phyloP scores from a whole-genome alignment of 2,888 invertebrate species.

The Petrolisthes cinctipes region DNA sequence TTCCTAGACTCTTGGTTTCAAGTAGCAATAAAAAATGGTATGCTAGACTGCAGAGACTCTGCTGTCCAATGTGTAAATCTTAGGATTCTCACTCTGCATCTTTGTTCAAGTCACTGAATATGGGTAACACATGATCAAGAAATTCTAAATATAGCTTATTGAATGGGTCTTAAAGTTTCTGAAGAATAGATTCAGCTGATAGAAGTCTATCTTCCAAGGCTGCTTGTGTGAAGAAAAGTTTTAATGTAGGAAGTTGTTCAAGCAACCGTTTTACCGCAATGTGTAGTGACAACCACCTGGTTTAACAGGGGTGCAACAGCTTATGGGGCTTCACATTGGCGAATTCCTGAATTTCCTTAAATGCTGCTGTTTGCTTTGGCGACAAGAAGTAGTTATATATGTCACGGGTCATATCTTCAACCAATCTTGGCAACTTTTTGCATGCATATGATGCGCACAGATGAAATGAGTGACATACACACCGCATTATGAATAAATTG shows the following conservation, averaged over 20 bases:
- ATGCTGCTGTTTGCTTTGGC: constrained; percentile 20
- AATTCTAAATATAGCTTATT: constrained; percentile 37
- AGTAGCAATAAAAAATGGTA: constrained; percentile 21
- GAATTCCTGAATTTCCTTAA: constrained; percentile 24
- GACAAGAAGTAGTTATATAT: constrained; percentile 40
- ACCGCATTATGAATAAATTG: constrained; percentile 30
- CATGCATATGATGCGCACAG: constrained; percentile 47
- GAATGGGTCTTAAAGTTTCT: constrained; percentile 20
- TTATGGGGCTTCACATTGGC: constrained; percentile 20
- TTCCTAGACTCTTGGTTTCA: constrained; percentile 24
- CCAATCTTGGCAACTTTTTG: constrained; percentile 19
- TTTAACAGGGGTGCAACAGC: constrained; percentile 10
- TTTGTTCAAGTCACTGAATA: constrained; percentile 13
- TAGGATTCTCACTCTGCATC: constrained; percentile 28
- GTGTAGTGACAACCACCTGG: constrained; percentile 31
- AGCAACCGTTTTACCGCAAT: constrained; percentile 13
- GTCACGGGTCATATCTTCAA: constrained; percentile 35
- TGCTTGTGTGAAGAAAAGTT: constrained; percentile 23
- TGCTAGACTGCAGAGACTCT: constrained; percentile 28
- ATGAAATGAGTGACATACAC: constrained; percentile 31
- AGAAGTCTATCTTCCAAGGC: constrained; percentile 14
- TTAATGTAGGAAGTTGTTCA: constrained; percentile 5
- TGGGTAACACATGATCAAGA: constrained; percentile 9
- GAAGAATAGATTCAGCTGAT: constrained; percentile 18
- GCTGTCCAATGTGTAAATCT: constrained; percentile 13